Percentiles rank a stretch among this genome's conserved stretches.
Evolutionary conservation across 1,140 invertebrate species (phyloP).

Genomic region (Bilobella aurantiaca): DNA sequence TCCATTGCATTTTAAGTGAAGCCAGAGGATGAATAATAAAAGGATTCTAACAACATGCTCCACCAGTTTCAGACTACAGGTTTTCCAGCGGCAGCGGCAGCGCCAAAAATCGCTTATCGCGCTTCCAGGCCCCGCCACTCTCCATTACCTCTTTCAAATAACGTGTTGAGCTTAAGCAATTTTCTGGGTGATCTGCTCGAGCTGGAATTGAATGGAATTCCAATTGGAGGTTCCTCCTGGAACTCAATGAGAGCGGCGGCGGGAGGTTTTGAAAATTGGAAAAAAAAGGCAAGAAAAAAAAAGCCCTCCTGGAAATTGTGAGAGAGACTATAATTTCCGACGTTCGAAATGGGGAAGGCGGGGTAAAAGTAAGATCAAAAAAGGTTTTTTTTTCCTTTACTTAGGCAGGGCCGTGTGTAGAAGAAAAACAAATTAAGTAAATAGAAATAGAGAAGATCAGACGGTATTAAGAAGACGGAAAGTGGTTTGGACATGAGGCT

Average conservation of each 20-base stretch:
- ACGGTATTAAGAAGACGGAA: neutral
- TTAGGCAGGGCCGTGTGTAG: too few species aligned
- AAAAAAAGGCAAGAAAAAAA: neutral
- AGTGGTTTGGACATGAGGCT: neutral
- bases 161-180: neutral
- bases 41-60: neutral
- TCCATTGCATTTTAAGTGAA: neutral
- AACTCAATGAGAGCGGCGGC: too few species aligned
- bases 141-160: neutral
- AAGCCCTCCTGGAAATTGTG: neutral
- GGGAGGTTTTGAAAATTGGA: neutral
- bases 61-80: neutral
- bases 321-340: neutral
- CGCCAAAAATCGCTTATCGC: too few species aligned
- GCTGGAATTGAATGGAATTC: neutral
- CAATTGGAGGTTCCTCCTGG: neutral
- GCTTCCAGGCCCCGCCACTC: too few species aligned
- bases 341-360: too few species aligned
- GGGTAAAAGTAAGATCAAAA: neutral
- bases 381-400: too few species aligned
- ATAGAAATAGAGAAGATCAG: slow-evolving; percentile 4
- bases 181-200: neutral
- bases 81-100: too few species aligned
- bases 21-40: neutral
- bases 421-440: slow-evolving; percentile 4